Conservation (phyloP, 1,140 invertebrate species). For the Penaeus japonicus region DNA sequence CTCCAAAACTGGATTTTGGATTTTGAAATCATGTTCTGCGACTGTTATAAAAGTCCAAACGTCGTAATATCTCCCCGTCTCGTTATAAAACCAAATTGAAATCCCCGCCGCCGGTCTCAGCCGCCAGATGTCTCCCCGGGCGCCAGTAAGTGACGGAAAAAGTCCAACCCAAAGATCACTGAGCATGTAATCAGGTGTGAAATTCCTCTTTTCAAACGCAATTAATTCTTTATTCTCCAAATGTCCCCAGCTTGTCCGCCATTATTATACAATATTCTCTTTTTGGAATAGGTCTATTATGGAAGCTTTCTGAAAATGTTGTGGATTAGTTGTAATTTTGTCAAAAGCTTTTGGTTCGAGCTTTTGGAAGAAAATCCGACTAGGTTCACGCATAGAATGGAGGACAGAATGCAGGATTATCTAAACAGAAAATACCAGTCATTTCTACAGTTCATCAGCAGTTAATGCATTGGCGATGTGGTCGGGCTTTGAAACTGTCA, state of each 20-base stretch:
- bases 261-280: constrained; percentile 49
- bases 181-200: constrained; percentile 48
- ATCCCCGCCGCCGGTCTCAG: neutral
- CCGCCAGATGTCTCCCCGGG: neutral
- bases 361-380: too few relatives aligned
- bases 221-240: constrained; percentile 54
- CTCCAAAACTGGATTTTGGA: too few relatives aligned
- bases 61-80: too few relatives aligned
- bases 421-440: too few relatives aligned
- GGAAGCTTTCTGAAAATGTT: neutral
- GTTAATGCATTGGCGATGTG: too few relatives aligned
- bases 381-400: too few relatives aligned
- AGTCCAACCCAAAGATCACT: constrained; percentile 38
- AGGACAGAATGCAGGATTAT: too few relatives aligned
- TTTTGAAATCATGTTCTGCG: too few relatives aligned
- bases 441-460: too few relatives aligned
- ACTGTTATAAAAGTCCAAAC: too few relatives aligned
- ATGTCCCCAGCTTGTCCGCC: constrained; percentile 34
- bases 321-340: constrained; percentile 8
- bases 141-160: constrained; percentile 1
- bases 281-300: constrained; percentile 32
- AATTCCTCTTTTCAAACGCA: constrained; percentile 50
- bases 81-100: too few relatives aligned
- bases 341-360: constrained; percentile 15
- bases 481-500: too few relatives aligned